These are phyloP conservation scores for Elmis aenea DNA, from an alignment of 2,888 invertebrate species.

Conservation along the genomic window DNA sequence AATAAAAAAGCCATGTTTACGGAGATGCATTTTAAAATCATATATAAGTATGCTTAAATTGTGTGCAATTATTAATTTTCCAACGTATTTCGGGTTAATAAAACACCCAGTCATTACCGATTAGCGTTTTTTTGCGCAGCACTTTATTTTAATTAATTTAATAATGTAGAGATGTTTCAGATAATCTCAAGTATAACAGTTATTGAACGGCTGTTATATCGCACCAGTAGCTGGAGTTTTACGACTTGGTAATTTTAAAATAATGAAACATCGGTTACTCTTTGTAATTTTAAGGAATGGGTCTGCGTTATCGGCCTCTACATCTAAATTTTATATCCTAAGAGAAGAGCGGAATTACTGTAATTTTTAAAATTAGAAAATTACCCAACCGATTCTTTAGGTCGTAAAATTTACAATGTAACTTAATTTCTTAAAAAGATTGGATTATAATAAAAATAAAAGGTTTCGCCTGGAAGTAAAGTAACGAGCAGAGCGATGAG, in stretches of 20 bases:
- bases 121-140: too few relatives aligned
- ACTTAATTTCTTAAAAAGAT: constrained; percentile 10
- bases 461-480: constrained; percentile 1
- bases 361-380: constrained; percentile 32
- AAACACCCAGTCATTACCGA: too few relatives aligned
- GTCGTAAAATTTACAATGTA: constrained; percentile 17
- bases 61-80: too few relatives aligned
- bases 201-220: too few relatives aligned
- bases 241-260: constrained; percentile 27
- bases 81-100: too few relatives aligned
- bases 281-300: constrained; percentile 22
- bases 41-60: too few relatives aligned
- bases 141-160: too few relatives aligned
- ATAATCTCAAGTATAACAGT: too few relatives aligned
- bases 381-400: constrained; percentile 17
- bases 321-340: constrained; percentile 25
- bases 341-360: constrained; percentile 24
- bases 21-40: too few relatives aligned
- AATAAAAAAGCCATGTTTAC: too few relatives aligned
- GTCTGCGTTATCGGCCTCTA: constrained; percentile 15
- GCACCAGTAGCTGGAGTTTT: constrained; percentile 23
- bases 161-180: too few relatives aligned
- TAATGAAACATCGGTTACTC: constrained; percentile 26
- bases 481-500: background rate
- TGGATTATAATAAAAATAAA: constrained; percentile 5